Base-by-base conservation (phyloP, 2,888 invertebrate species). In the Diogma glabrata region DNA sequence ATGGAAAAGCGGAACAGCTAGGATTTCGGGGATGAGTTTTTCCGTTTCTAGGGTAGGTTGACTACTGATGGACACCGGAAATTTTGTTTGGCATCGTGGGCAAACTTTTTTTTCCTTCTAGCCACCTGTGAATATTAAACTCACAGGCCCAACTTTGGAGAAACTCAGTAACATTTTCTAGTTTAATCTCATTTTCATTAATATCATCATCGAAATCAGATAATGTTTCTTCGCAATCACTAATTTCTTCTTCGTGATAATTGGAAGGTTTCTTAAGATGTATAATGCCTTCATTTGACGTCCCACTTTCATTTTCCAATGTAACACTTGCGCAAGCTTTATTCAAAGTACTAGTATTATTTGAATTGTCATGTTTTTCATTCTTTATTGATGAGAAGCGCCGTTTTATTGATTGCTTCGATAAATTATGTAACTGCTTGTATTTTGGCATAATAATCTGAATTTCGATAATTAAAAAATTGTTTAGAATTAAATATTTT, bases 161-260 rank as follows among this genome's bases (percentile, higher is more conserved):
- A 26, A 10, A 9, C 10, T 26, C 28, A 26, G 28, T 26, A 7
- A 7, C 28, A 26, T 9, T 26, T 9, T 26, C 33, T 4, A 14
- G 33, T 33, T 33, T 33, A 7, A 33, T 33, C 33, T 33, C 33
- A 33, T 33, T 33, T 33, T 33, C 33, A 33, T 33, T 33, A 33
- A 33, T 4, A 33, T 33, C 33, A n/a, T n/a, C n/a, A 33, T 33
- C 33, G 33, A 33, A 4, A 33, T 33, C 33, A 33, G 33, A 33
- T 33, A 33, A 33, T 33, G 33, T 33, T 33, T 33, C 33, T 10
- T 33, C 33, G 10, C 10, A 4, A 33, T 33, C 33, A 14, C 33
- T 33, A 4, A 33, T 10, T 33, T 33, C 33, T 10, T 33, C 33
- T 33, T 33, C 33, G 4, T 33, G 4, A 33, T 33, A 33, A 10